A percentile compares a stretch with the other conserved stretches of the same genome.
These are phyloP conservation scores for Muscicapa adusta DNA, from an alignment of 2,113 vertebrate genomes.

Conservation along the genomic window DNA sequence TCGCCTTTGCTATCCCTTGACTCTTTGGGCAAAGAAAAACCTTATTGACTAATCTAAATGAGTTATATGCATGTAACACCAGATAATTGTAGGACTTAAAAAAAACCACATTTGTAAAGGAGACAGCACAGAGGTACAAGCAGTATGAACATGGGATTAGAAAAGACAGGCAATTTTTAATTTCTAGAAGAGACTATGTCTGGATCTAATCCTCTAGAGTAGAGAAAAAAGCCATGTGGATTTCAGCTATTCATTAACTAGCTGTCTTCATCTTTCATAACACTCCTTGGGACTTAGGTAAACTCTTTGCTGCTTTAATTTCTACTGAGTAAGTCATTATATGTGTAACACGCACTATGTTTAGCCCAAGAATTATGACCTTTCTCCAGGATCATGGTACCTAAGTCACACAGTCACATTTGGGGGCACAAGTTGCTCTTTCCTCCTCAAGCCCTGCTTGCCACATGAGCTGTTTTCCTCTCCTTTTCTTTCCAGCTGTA, in stretches of 20 bases:
- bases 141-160: neutral
- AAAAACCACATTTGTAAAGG: neutral
- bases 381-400: neutral
- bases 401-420: neutral
- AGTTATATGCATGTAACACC: neutral
- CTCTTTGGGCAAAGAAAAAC: neutral
- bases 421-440: neutral
- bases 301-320: neutral
- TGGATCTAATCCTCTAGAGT: neutral
- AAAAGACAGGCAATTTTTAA: neutral
- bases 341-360: fast-evolving
- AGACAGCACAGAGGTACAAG: neutral
- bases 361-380: neutral
- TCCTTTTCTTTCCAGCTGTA: neutral
- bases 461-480: fast-evolving
- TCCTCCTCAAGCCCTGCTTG: neutral
- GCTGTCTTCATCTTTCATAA: neutral
- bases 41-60: neutral
- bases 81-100: neutral
- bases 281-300: neutral
- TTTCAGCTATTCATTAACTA: neutral
- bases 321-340: neutral
- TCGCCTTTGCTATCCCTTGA: neutral
- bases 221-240: neutral
- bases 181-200: neutral